These are phyloP conservation scores for Orcinus orca DNA, from an alignment of 2,113 vertebrate species.

Conservation along the genomic window DNA sequence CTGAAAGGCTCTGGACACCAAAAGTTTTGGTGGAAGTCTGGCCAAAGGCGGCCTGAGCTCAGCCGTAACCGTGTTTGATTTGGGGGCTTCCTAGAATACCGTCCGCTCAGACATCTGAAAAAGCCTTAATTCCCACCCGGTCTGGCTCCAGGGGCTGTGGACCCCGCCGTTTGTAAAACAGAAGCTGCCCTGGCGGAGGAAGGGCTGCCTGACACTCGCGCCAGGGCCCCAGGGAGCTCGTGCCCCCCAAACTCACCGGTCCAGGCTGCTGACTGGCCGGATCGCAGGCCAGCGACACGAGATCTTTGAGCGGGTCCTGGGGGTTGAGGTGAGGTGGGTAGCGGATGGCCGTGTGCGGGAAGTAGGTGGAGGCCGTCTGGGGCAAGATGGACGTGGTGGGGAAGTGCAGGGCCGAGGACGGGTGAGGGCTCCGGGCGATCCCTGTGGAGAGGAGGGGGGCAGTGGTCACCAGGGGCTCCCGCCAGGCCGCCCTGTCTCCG, in stretches of 20 bases:
- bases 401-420: slow-evolving; percentile 95
- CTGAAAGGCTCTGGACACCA: fast-evolving
- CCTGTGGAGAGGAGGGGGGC: slow-evolving; percentile 76
- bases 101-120: fast-evolving
- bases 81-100: fast-evolving
- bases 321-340: slow-evolving; percentile 96
- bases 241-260: slow-evolving; percentile 87
- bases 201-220: background rate
- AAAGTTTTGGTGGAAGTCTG: background rate
- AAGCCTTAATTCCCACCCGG: background rate
- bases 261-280: slow-evolving; percentile 93
- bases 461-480: background rate
- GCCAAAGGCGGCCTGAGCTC: background rate
- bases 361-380: slow-evolving; percentile 92
- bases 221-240: background rate
- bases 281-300: slow-evolving; percentile 96
- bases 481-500: background rate
- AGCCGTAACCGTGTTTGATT: fast-evolving
- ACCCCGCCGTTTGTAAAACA: background rate
- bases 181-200: background rate
- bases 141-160: background rate
- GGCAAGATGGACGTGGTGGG: slow-evolving; percentile 91
- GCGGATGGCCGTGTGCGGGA: slow-evolving; percentile 95
- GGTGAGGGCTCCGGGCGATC: slow-evolving; percentile 93
- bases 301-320: slow-evolving; percentile 97